These are phyloP conservation scores for Arctocebus calabarensis DNA, from an alignment of 2,797 vertebrate genomes.

Conservation along the genomic window DNA sequence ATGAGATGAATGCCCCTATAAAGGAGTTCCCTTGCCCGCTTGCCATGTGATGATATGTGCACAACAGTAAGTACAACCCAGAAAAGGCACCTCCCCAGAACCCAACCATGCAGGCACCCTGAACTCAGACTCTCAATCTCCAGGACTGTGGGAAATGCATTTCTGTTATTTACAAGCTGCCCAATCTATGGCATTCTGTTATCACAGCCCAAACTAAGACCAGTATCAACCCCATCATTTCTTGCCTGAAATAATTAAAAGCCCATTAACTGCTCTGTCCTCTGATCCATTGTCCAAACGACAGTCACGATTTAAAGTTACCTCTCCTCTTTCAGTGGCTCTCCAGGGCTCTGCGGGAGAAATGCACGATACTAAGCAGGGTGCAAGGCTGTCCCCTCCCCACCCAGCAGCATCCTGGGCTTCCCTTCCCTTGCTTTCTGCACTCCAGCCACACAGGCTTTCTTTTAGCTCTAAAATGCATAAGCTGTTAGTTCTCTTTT, in stretches of 20 bases:
- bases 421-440: background rate
- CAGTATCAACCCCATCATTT: background rate
- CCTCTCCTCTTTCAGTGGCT: background rate
- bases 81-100: background rate
- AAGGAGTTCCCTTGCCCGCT: background rate
- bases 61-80: background rate
- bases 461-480: background rate
- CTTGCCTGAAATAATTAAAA: background rate
- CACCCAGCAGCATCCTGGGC: background rate
- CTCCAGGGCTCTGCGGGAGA: background rate
- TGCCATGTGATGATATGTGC: background rate
- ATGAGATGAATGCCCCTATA: background rate
- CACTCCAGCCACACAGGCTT: background rate
- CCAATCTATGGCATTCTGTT: background rate
- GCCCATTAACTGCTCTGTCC: background rate
- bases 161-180: background rate
- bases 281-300: background rate
- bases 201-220: background rate
- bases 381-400: background rate
- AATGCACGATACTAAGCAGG: background rate
- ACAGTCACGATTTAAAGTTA: background rate
- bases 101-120: background rate
- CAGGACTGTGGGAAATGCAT: background rate
- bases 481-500: too few species aligned
- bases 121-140: background rate